Conservation (phyloP, 2,888 invertebrate genomes). For the Temnothorax ravouxi region DNA sequence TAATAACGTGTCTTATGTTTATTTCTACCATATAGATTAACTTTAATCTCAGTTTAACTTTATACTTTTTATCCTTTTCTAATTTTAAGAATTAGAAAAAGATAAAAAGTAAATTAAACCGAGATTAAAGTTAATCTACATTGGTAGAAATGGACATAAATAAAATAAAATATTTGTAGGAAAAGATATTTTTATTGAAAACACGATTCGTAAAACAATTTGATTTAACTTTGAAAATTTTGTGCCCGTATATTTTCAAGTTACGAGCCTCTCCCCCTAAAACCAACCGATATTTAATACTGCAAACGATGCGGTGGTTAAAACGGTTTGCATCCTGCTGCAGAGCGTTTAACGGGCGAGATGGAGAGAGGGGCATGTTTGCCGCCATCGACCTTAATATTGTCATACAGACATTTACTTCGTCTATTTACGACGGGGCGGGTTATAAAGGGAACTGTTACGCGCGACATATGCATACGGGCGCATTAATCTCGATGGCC, state of each 20-base stretch:
- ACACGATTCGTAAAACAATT: slow-evolving; percentile 5
- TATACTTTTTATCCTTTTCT: no score
- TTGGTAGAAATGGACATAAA: not conserved
- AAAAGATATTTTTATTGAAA: not conserved
- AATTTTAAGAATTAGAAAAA: no score
- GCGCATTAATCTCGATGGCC: slow-evolving; percentile 58
- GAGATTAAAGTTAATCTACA: no score
- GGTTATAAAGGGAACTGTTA: slow-evolving; percentile 59
- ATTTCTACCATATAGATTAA: no score
- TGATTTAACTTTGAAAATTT: not conserved
- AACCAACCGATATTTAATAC: slow-evolving; percentile 4
- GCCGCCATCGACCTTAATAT: slow-evolving; percentile 59
- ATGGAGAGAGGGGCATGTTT: not conserved
- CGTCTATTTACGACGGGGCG: slow-evolving; percentile 63
- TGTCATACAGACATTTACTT: slow-evolving; percentile 67
- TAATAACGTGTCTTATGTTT: not conserved
- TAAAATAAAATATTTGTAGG: not conserved
- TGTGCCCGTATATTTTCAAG: not conserved
- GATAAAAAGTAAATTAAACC: no score
- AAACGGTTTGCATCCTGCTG: slow-evolving; percentile 2
- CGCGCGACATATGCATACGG: slow-evolving; percentile 50
- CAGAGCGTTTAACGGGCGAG: slow-evolving; percentile 13
- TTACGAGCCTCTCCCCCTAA: not conserved
- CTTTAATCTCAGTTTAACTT: no score
- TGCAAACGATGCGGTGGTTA: slow-evolving; percentile 32